A percentile compares a stretch with the other conserved stretches of the same genome.
These are phyloP conservation scores for Xiphophorus birchmanni DNA, from an alignment of 2,797 vertebrate species.

Conservation along the genomic window DNA sequence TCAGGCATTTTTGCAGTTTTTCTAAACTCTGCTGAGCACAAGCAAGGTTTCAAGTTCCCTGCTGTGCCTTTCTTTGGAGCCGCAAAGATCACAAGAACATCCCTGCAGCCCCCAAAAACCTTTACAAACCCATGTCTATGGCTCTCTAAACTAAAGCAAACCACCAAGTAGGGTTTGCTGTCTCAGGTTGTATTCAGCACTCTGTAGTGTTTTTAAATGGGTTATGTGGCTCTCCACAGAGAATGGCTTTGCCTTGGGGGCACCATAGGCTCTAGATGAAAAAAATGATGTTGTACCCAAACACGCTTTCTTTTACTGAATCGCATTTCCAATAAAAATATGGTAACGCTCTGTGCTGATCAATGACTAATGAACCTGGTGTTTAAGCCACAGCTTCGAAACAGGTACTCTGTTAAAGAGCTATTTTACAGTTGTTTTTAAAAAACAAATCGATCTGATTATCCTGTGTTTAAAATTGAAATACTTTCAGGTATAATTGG, in stretches of 20 bases:
- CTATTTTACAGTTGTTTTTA: background rate
- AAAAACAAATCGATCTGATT: background rate
- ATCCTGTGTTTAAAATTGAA: background rate
- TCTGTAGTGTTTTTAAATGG: background rate
- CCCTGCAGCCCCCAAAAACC: constrained; percentile 18
- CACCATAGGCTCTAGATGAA: background rate
- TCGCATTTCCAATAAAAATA: background rate
- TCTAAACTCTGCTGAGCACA: constrained; percentile 73
- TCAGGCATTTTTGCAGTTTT: constrained; percentile 73
- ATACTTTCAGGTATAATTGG: background rate
- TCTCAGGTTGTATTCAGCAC: constrained; percentile 31
- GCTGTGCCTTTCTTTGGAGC: constrained; percentile 72
- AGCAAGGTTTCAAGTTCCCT: constrained; percentile 55
- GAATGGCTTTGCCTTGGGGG: background rate
- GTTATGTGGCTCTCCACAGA: background rate
- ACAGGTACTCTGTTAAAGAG: background rate
- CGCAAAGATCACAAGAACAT: constrained; percentile 61
- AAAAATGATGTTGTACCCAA: background rate
- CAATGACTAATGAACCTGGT: background rate
- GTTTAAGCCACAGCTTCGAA: background rate
- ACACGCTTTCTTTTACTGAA: background rate
- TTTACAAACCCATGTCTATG: constrained; percentile 11
- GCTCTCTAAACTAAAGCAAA: constrained; percentile 40
- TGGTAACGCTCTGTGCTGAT: background rate
- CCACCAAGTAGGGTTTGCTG: constrained; percentile 31